phyloP scores from a whole-genome alignment of 2,113 vertebrate species.

The Alethe castanea region DNA sequence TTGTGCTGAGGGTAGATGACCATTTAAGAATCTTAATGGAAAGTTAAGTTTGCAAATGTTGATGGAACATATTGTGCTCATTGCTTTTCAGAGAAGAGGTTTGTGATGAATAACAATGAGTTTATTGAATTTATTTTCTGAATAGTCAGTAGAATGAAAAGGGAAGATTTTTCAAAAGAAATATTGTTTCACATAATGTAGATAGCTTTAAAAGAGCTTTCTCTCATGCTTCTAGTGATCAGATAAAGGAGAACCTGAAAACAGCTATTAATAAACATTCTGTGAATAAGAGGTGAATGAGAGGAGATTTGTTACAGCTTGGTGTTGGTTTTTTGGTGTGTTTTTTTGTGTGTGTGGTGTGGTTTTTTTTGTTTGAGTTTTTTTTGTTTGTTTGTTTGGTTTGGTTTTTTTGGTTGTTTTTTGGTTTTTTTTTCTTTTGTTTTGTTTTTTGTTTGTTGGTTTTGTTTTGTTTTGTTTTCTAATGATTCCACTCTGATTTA shows the following conservation, averaged over 20 bases:
- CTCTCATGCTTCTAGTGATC: background rate
- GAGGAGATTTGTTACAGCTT: background rate
- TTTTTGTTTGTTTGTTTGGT: too few species aligned
- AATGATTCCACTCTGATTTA: background rate
- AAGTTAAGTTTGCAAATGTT: background rate
- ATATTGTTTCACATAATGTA: background rate
- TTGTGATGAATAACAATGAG: background rate
- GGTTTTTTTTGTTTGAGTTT: too few species aligned
- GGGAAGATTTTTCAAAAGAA: background rate
- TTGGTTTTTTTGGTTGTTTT: too few species aligned
- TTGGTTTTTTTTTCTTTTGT: too few species aligned
- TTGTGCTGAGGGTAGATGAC: background rate
- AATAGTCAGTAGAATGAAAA: background rate
- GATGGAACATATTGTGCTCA: background rate
- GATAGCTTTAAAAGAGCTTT: background rate
- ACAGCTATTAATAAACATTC: background rate
- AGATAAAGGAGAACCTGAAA: background rate
- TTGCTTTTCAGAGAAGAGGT: background rate
- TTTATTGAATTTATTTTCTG: background rate
- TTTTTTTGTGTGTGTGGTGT: too few species aligned
- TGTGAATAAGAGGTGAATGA: background rate
- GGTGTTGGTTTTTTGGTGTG: too few species aligned
- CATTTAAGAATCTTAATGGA: background rate
- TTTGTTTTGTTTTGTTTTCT: too few species aligned
- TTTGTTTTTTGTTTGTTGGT: too few species aligned